A percentile compares a stretch with the other conserved stretches of the same genome.
These are phyloP conservation scores for Zaprionus obscuricornis DNA, from an alignment of 2,888 invertebrate species.

Conservation along the genomic window DNA sequence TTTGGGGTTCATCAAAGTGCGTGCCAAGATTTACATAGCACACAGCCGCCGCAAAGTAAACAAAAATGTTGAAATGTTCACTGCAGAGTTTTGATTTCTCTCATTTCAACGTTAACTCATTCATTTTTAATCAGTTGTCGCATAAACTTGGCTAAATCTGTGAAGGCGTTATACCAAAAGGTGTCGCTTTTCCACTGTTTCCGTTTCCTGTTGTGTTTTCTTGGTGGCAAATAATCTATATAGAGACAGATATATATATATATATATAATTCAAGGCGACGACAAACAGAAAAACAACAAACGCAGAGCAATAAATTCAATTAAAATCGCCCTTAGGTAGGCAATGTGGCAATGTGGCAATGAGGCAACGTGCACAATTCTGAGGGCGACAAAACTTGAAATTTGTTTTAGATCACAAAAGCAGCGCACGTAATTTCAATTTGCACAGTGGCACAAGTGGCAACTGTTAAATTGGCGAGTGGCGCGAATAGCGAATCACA, in stretches of 20 bases:
- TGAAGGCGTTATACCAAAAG: slow-evolving; percentile 52
- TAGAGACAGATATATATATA: too few species aligned
- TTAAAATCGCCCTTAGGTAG: slow-evolving; percentile 58
- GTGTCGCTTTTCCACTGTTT: too few species aligned
- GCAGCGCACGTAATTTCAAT: slow-evolving; percentile 63
- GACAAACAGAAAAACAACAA: slow-evolving; percentile 26
- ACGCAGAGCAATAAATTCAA: slow-evolving; percentile 68
- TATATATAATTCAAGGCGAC: slow-evolving; percentile 63
- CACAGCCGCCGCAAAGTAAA: not conserved
- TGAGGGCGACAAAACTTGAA: slow-evolving; percentile 38
- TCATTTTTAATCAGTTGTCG: slow-evolving; percentile 57
- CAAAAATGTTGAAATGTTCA: too few species aligned
- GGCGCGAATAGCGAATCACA: too few species aligned
- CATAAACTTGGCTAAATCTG: slow-evolving; percentile 36
- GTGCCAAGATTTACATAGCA: slow-evolving; percentile 29
- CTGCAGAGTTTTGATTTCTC: too few species aligned
- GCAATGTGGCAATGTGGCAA: too few species aligned
- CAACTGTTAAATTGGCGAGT: slow-evolving; percentile 13
- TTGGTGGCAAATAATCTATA: too few species aligned
- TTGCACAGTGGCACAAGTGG: slow-evolving; percentile 29
- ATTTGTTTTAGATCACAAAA: slow-evolving; percentile 56
- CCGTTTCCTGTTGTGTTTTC: too few species aligned
- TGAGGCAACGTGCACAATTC: too few species aligned
- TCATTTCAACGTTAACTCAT: slow-evolving; percentile 46
- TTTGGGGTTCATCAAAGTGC: slow-evolving; percentile 20